phyloP scores from a whole-genome alignment of 2,888 invertebrate genomes.

The Isotomurus palustris region DNA sequence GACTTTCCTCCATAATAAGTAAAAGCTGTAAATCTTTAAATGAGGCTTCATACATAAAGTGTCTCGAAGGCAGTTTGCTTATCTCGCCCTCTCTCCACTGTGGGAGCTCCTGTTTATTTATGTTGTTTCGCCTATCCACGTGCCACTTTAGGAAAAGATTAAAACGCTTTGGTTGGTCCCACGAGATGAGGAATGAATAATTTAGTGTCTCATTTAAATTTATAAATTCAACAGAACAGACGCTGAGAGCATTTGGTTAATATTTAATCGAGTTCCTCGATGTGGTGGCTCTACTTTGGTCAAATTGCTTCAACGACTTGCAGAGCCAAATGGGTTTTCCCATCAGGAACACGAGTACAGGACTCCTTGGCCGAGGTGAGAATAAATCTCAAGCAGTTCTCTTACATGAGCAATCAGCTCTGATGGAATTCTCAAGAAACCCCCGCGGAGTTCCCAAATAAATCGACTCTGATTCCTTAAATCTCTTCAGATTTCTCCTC shows the following conservation, averaged over 20 bases:
- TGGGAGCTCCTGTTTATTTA: too few species aligned
- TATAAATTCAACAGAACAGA: conserved; percentile 31
- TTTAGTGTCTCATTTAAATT: too few species aligned
- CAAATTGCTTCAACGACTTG: conserved; percentile 58
- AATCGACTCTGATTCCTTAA: too few species aligned
- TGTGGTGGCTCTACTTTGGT: conserved; percentile 60
- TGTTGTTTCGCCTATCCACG: too few species aligned
- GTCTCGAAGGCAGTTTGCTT: too few species aligned
- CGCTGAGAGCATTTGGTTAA: conserved; percentile 49
- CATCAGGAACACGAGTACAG: conserved; percentile 50
- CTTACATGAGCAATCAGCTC: not conserved
- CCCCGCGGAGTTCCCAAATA: not conserved
- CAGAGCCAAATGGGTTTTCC: conserved; percentile 58
- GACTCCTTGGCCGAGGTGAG: conserved; percentile 46
- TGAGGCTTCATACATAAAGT: too few species aligned
- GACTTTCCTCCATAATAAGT: too few species aligned
- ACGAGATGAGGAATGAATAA: too few species aligned
- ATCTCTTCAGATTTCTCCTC: conserved; percentile 50
- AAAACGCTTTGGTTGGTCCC: too few species aligned
- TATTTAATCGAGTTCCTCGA: conserved; percentile 60
- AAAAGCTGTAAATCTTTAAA: too few species aligned
- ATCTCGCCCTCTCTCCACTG: too few species aligned
- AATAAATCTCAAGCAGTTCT: not conserved
- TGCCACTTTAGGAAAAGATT: too few species aligned
- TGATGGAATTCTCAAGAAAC: not conserved